Evolutionary conservation across 2,888 invertebrate genomes (phyloP).

Genomic region (Troglohyphantes excavatus): DNA sequence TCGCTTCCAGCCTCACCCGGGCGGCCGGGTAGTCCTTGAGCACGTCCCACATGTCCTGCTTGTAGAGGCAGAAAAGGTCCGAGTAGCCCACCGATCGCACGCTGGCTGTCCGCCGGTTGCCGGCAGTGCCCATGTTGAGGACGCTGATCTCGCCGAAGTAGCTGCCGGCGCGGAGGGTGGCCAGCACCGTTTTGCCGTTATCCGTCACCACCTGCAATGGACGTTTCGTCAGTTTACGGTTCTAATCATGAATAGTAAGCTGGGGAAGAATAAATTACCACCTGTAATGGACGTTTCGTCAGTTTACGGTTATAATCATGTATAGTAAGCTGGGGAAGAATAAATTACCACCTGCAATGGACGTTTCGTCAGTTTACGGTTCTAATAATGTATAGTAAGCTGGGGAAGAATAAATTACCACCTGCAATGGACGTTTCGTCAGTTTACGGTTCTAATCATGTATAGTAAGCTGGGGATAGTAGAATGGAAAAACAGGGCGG

Average conservation of each 20-base stretch:
- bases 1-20: constrained; percentile 91
- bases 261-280: too few relatives aligned
- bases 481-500: too few relatives aligned
- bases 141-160: constrained; percentile 99
- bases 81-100: constrained; percentile 99
- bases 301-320: too few relatives aligned
- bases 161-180: constrained; percentile 98
- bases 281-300: constrained; percentile 85
- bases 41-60: constrained; percentile 99
- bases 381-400: too few relatives aligned
- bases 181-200: constrained; percentile 97
- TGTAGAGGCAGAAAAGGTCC: constrained; percentile 98
- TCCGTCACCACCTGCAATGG: constrained; percentile 92
- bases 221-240: too few relatives aligned
- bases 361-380: too few relatives aligned
- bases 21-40: constrained; percentile 90
- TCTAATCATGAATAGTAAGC: too few relatives aligned
- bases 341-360: constrained; percentile 91
- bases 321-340: too few relatives aligned
- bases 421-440: constrained; percentile 85
- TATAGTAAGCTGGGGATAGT: too few relatives aligned
- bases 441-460: too few relatives aligned
- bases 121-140: constrained; percentile 99
- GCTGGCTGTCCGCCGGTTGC: constrained; percentile 98
- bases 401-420: too few relatives aligned